Percentiles rank a stretch among this genome's conserved stretches.
phyloP scores from a whole-genome alignment of 2,888 invertebrate genomes.

The Eilema depressum region DNA sequence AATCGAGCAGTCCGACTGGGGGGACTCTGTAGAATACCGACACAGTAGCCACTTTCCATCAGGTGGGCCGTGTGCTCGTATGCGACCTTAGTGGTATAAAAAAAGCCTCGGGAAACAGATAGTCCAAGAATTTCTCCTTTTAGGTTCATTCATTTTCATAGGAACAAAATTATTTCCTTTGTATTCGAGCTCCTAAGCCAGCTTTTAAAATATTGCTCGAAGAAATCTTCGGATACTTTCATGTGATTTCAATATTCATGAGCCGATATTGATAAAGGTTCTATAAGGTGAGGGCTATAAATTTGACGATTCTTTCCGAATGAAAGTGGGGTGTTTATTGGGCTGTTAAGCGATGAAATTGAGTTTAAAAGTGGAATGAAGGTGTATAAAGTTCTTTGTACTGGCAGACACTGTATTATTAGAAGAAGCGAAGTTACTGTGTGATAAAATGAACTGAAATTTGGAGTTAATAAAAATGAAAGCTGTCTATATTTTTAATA shows the following conservation, averaged over 20 bases:
- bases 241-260: constrained; percentile 52
- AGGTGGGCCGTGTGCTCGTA: too few species aligned
- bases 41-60: too few species aligned
- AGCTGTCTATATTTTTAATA: neutral
- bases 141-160: constrained; percentile 32
- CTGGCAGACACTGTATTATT: constrained; percentile 15
- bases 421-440: constrained; percentile 3
- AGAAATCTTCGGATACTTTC: constrained; percentile 34
- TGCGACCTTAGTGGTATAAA: too few species aligned
- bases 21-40: too few species aligned
- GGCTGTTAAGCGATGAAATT: constrained; percentile 37
- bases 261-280: constrained; percentile 45
- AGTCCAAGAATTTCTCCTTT: constrained; percentile 35
- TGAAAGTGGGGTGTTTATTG: constrained; percentile 35
- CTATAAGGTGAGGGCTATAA: constrained; percentile 29
- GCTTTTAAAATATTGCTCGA: constrained; percentile 31
- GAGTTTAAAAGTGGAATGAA: constrained; percentile 23
- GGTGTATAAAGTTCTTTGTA: constrained; percentile 17
- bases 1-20: too few species aligned
- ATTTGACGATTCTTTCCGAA: constrained; percentile 34
- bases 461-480: neutral
- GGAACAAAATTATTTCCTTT: constrained; percentile 44
- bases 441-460: constrained; percentile 3
- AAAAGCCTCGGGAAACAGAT: too few species aligned
- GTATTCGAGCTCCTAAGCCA: constrained; percentile 22